A percentile compares a stretch with the other conserved stretches of the same genome.
Conservation (phyloP, 2,888 invertebrate genomes). For the Gonocerus acuteangulatus region DNA sequence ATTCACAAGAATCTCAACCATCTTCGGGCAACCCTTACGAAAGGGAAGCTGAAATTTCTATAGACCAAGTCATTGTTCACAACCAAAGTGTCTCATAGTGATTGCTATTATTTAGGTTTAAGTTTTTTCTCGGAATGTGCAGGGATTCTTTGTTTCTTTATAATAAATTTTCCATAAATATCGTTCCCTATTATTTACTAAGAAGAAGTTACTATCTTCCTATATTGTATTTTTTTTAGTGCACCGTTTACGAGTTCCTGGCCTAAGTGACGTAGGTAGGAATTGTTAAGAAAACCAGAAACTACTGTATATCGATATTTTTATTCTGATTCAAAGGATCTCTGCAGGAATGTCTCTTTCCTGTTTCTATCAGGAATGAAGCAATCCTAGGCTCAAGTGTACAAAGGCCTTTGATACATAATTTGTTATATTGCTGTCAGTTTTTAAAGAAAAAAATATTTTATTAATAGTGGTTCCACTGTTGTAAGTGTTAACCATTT, state of each 20-base stretch:
- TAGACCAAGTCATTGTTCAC: constrained; percentile 33
- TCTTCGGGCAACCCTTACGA: constrained; percentile 34
- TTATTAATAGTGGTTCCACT: too few species aligned
- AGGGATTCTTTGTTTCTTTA: neutral
- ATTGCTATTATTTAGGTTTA: neutral
- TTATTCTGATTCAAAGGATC: too few species aligned
- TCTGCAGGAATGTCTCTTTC: too few species aligned
- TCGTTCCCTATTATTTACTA: too few species aligned
- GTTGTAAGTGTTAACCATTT: too few species aligned
- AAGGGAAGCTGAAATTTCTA: constrained; percentile 27
- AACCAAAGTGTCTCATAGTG: constrained; percentile 28
- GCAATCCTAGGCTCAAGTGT: constrained; percentile 22
- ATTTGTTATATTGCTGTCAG: neutral
- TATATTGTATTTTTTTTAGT: too few species aligned
- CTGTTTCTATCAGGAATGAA: neutral
- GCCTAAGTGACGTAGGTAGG: too few species aligned
- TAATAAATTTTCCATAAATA: neutral
- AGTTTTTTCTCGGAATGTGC: neutral
- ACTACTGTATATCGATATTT: too few species aligned
- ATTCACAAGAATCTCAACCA: constrained; percentile 38
- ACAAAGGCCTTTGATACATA: constrained; percentile 20
- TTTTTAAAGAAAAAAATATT: too few species aligned
- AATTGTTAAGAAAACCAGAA: too few species aligned
- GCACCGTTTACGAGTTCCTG: too few species aligned
- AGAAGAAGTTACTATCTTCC: too few species aligned